Evolutionary conservation across 2,888 invertebrate species (phyloP).

Genomic region (Mamestra brassicae): DNA sequence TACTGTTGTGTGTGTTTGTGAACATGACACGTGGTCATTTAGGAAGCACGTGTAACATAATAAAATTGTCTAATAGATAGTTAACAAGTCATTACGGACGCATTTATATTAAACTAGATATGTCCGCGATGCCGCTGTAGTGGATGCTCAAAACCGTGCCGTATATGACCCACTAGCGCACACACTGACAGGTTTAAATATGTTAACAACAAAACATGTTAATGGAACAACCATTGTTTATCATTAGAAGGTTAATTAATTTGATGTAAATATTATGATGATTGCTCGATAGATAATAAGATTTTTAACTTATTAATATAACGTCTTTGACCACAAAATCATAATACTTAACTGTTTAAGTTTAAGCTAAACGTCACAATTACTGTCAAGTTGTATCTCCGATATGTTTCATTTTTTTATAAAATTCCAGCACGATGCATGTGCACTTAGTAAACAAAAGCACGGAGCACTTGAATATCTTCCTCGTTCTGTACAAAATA

Average conservation of each 20-base stretch:
- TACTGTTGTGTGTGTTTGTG: too few relatives aligned
- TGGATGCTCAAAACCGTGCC: not conserved
- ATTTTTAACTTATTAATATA: not conserved
- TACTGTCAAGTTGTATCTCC: not conserved
- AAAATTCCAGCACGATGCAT: conserved; percentile 35
- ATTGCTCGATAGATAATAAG: not conserved
- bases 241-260: not conserved
- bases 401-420: not conserved
- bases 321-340: not conserved
- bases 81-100: not conserved
- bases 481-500: not conserved
- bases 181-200: not conserved
- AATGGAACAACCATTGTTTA: not conserved
- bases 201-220: not conserved
- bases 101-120: not conserved
- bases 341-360: not conserved
- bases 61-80: not conserved
- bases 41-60: not conserved
- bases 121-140: not conserved
- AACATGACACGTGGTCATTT: conserved; percentile 1
- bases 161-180: not conserved
- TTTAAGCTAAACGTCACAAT: not conserved
- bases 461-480: conserved; percentile 25
- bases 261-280: too few relatives aligned
- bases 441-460: conserved; percentile 28